These are phyloP conservation scores for Ceriagrion tenellum DNA, from an alignment of 2,888 invertebrate species.

Conservation along the genomic window DNA sequence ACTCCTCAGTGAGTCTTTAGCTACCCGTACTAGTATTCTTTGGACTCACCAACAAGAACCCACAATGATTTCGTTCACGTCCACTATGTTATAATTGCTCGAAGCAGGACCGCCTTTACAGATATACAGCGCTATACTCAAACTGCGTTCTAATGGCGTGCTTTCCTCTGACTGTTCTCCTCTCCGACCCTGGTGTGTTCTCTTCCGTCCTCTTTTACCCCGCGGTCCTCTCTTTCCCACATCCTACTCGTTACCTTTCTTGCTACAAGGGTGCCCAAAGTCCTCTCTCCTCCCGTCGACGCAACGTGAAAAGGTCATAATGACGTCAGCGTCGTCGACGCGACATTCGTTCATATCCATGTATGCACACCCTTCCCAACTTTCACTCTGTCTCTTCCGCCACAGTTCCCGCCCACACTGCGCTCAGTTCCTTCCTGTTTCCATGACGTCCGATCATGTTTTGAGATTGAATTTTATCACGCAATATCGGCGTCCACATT, in stretches of 20 bases:
- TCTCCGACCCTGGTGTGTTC: too few species aligned
- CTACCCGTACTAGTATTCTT: too few species aligned
- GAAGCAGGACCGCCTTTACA: too few species aligned
- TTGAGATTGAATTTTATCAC: background rate
- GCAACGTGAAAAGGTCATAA: background rate
- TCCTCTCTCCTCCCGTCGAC: background rate
- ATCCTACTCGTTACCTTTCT: background rate
- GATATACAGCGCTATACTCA: too few species aligned
- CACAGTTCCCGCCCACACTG: background rate
- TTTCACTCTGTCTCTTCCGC: background rate
- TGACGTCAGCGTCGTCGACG: background rate
- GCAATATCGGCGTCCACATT: background rate
- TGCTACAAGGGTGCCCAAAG: background rate
- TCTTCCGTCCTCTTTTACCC: too few species aligned
- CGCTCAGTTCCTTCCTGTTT: background rate
- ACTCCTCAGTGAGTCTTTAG: too few species aligned
- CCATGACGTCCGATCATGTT: background rate
- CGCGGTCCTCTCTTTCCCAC: background rate
- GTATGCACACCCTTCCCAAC: background rate
- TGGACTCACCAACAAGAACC: too few species aligned
- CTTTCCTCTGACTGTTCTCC: too few species aligned
- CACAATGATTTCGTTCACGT: too few species aligned
- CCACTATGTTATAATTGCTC: too few species aligned
- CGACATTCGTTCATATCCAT: background rate
- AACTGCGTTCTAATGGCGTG: too few species aligned